Evolutionary conservation across 2,797 vertebrate species (phyloP), one percentile per base, ranked within the genome.

Genomic region (Loris lydekkerianus): DNA sequence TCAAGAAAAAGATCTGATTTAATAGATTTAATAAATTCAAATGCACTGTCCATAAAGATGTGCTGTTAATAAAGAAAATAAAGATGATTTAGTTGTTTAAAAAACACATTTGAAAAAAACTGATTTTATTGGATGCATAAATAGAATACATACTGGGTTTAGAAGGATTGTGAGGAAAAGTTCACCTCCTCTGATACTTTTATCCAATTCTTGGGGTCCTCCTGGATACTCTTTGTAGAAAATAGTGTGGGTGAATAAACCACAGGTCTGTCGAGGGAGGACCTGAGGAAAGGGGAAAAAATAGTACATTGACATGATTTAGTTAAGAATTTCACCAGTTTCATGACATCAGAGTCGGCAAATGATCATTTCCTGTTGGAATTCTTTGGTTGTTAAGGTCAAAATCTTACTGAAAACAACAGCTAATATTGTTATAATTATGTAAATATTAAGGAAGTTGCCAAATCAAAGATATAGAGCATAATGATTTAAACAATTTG

Each of bases 211-310:
- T 96, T 99, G 99, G 81, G 99, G 99, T 61, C 99, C 99, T 17
- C 99, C 99, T 11, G 99, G 99, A 95, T 99, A 99, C 94, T 99
- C 99, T 98, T 99, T 99, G 98, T 99, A 99, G 99, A 99, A 99
- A 98, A 99, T 99, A 91, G 99, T 99, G 97, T 99, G 99, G 58
- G 99, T 99, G 98, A 99, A 99, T 97, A 99, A 98, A 95, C 99
- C 99, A 96, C 99, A 99, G 29, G 99, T 99, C 98, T 99, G 99
- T 76, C 99, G 99, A 96, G 99, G 99, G 95, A 99, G 99, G 93
- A 99, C 99, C 99, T 99, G 97, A 93, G 92, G 93, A 95, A 67
- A 77, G 91, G 5, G 70, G 31, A 3, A 86, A 75, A 89, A 91
- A 56, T 0, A 13, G 3, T 0, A 3, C 67, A 58, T 5, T 76